These are phyloP conservation scores for Dissostichus mawsoni DNA, from an alignment of 2,113 vertebrate genomes.

Conservation along the genomic window DNA sequence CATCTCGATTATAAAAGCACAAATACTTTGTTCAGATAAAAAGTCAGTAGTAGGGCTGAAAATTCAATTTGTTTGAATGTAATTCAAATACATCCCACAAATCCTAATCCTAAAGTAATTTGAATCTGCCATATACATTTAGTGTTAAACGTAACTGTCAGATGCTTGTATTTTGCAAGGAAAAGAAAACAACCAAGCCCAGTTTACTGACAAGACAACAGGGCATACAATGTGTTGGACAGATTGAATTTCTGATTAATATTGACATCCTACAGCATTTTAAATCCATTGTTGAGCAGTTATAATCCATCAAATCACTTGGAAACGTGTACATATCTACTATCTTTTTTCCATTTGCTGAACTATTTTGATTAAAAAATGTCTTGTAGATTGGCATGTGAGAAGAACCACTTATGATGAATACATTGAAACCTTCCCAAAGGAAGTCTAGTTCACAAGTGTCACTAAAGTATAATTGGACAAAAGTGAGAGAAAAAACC, in stretches of 20 bases:
- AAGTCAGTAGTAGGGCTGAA: background rate
- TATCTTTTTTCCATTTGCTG: background rate
- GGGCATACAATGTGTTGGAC: background rate
- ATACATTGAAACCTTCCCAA: background rate
- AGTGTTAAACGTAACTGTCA: background rate
- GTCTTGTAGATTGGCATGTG: background rate
- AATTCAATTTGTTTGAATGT: background rate
- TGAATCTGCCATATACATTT: background rate
- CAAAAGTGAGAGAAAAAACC: too few relatives aligned
- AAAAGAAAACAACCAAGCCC: background rate
- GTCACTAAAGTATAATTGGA: background rate
- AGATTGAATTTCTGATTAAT: background rate
- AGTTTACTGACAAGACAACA: background rate
- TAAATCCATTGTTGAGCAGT: background rate
- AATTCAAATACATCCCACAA: background rate
- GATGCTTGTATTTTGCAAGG: background rate
- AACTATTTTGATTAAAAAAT: background rate
- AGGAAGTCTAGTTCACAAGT: background rate
- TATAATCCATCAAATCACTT: conserved; percentile 7
- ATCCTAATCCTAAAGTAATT: background rate
- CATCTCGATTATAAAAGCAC: too few relatives aligned
- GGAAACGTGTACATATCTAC: background rate
- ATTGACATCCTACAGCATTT: background rate
- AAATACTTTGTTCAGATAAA: too few relatives aligned
- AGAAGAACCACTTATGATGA: background rate